Conservation (phyloP, 1,140 invertebrate genomes). For the Cotesia vestalis region DNA sequence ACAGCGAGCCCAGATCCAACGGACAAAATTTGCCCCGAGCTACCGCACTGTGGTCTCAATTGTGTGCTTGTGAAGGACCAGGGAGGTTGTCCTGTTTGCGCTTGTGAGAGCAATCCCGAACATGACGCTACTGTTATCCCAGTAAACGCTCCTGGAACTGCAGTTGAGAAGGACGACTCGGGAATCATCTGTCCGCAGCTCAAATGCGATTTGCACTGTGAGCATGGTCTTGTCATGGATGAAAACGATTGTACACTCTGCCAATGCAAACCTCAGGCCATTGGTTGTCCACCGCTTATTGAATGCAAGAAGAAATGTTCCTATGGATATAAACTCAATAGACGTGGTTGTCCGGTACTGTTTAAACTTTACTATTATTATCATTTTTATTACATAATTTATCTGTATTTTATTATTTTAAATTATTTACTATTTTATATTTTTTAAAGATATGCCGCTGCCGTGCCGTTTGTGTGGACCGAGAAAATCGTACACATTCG, state of each 20-base stretch:
- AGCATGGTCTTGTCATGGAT: slow-evolving; percentile 53
- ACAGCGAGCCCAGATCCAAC: slow-evolving; percentile 31
- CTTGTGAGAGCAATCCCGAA: slow-evolving; percentile 42
- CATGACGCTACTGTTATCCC: slow-evolving; percentile 37
- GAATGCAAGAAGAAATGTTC: slow-evolving; percentile 56
- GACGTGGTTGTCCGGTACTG: slow-evolving; percentile 53
- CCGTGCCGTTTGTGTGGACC: slow-evolving; percentile 53
- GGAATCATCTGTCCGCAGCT: slow-evolving; percentile 53
- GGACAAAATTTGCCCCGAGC: slow-evolving; percentile 47
- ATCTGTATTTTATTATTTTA: slow-evolving; percentile 18
- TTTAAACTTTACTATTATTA: slow-evolving; percentile 9
- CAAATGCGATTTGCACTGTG: slow-evolving; percentile 56
- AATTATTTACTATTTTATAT: slow-evolving; percentile 12
- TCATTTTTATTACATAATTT: not conserved
- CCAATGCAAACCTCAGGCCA: slow-evolving; percentile 49
- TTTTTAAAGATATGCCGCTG: slow-evolving; percentile 56
- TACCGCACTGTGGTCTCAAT: slow-evolving; percentile 47
- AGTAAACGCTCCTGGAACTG: slow-evolving; percentile 35
- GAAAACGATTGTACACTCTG: slow-evolving; percentile 58
- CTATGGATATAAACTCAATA: slow-evolving; percentile 55
- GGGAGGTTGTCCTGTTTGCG: slow-evolving; percentile 51
- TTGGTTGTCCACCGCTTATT: slow-evolving; percentile 45
- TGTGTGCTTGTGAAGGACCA: slow-evolving; percentile 51
- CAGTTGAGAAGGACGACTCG: slow-evolving; percentile 36
- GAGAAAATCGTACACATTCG: slow-evolving; percentile 52